Evolutionary conservation across 2,113 vertebrate species (phyloP).

Genomic region (Scatophagus argus): DNA sequence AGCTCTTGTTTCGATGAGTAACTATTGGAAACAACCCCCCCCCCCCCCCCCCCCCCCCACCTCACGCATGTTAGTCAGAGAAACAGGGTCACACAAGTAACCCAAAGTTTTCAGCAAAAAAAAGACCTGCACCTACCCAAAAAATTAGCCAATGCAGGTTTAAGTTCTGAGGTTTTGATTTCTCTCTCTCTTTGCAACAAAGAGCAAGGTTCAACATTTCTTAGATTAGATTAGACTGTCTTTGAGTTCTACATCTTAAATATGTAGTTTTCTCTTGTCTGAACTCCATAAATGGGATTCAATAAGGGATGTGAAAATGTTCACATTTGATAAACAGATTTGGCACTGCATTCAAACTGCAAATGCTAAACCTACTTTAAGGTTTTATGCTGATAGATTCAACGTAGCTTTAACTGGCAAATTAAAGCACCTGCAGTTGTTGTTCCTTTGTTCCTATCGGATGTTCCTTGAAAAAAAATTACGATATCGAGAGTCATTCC

Average conservation of each 20-base stretch:
- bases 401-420: too few relatives aligned
- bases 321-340: too few relatives aligned
- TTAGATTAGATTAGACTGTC: background rate
- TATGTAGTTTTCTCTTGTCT: background rate
- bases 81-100: background rate
- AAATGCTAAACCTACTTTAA: too few relatives aligned
- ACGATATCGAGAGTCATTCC: background rate
- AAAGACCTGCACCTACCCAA: background rate
- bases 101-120: background rate
- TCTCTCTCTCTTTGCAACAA: background rate
- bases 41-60: background rate
- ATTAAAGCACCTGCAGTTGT: too few relatives aligned
- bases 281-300: background rate
- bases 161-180: background rate
- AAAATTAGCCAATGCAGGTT: too few relatives aligned
- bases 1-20: background rate
- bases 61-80: background rate
- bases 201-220: background rate
- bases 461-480: too few relatives aligned
- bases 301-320: background rate
- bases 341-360: background rate
- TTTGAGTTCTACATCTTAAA: background rate
- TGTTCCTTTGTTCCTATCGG: too few relatives aligned
- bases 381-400: too few relatives aligned
- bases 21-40: background rate